Base-by-base conservation (phyloP, 2,888 invertebrate species). In the Chloroclystis v-ata region DNA sequence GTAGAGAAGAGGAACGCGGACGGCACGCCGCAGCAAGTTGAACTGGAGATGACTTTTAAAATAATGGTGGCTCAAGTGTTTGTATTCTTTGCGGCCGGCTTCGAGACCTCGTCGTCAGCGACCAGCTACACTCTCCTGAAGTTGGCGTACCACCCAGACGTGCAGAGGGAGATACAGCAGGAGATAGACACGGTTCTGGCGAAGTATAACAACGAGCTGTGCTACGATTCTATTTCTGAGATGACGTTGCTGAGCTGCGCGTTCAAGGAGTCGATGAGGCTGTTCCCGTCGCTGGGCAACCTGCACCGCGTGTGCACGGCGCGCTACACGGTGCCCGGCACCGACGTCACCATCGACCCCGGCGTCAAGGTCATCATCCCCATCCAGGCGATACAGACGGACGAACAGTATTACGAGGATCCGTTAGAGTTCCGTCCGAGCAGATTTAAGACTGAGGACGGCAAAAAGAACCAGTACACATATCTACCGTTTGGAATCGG, bases 61-160 rank as follows among this genome's bases (percentile, higher is more conserved):
- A 59, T 64, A 30, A 61, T 81, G 53, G 69, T 59, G 1, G 77
- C 81, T 2, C 82, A 82, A 56, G 69, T 77, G 3, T 76, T 77
- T 12, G 52, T 82, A 8, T 82, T 82, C 56, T 82, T 83, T 24
- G 72, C 67, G 4, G 88, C 85, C n/a, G 88, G 89, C 2, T 87
- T 82, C 26, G 86, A 87, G 54, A 86, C 88, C 0, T 82, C 85
- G 0, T 82, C 88, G 0, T 79, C 80, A 0, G 72, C 81, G 1
- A 75, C 84, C 1, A 82, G 81, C 45, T 81, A 63, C 41, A 66
- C 71, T 8, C 59, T 83, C 11, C 80, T 83, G 44, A 68, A 78
- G 48, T 65, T 89, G 0, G 85, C 88, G 0, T 73, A 63, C 28
- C 59, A 87, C 45, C 79, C 76, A 1, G 75, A 83, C 5, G 60